Evolutionary conservation across 37 sponge, comb jelly and placozoan species (phyloP).

Genomic region (Aplysina aerophoba): DNA sequence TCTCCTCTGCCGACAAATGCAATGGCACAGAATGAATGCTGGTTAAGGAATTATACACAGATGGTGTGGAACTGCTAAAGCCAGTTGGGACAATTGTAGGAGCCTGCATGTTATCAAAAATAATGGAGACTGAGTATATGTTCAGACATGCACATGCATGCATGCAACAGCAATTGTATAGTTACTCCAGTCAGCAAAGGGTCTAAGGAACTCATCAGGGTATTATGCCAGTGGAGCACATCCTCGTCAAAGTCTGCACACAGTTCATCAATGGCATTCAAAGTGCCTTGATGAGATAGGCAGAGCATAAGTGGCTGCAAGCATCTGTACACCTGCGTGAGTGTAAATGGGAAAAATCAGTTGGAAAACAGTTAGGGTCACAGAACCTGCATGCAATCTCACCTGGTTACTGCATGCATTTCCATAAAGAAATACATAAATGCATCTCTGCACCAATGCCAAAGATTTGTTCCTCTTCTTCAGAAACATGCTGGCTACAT

Average conservation of each 20-base stretch:
- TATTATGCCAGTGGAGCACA: neutral
- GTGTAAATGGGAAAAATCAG: neutral
- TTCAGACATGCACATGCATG: neutral
- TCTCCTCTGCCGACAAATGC: neutral
- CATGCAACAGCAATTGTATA: neutral
- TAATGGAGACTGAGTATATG: neutral
- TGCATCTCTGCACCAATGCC: constrained; percentile 45
- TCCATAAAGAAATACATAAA: constrained; percentile 50
- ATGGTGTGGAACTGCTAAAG: neutral
- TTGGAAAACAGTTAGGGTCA: no score
- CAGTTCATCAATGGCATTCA: constrained; percentile 14
- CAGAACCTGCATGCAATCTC: no score
- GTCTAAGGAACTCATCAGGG: neutral
- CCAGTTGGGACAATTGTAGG: neutral
- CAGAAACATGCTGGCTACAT: constrained; percentile 42
- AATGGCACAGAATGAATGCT: neutral
- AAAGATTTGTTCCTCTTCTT: constrained; percentile 1
- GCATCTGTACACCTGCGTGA: neutral
- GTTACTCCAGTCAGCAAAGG: neutral
- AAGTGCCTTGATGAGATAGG: constrained; percentile 13
- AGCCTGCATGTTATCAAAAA: neutral
- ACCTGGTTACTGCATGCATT: constrained; percentile 23
- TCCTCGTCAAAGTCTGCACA: neutral
- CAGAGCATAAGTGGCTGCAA: constrained; percentile 20
- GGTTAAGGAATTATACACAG: neutral